Evolutionary conservation across 1,140 invertebrate genomes (phyloP).

Genomic region (Leptinotarsa texana): DNA sequence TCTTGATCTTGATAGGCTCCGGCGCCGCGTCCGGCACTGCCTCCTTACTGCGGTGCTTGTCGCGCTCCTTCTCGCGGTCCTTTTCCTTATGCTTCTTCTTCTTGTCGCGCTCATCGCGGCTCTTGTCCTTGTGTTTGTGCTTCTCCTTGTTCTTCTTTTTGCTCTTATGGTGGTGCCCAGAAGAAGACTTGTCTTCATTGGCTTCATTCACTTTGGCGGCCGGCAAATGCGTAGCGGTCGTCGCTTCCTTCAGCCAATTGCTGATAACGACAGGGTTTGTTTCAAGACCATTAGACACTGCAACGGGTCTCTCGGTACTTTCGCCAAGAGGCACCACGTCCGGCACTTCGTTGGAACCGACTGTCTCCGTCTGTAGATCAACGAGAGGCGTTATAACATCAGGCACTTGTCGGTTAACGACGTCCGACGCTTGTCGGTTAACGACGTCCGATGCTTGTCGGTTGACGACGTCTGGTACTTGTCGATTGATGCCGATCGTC

Average conservation of each 20-base stretch:
- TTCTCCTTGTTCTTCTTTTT: slow-evolving; percentile 70
- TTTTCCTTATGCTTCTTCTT: slow-evolving; percentile 68
- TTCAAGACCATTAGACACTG: slow-evolving; percentile 52
- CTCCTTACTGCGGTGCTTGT: slow-evolving; percentile 37
- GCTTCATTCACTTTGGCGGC: slow-evolving; percentile 24
- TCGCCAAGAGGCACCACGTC: slow-evolving; percentile 50
- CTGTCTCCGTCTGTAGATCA: background rate
- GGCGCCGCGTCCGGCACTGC: slow-evolving; percentile 37
- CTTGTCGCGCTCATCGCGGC: slow-evolving; percentile 55
- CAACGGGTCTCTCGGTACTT: slow-evolving; percentile 31
- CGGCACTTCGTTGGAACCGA: slow-evolving; percentile 34
- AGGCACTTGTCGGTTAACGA: slow-evolving; percentile 42
- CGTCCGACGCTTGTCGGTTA: slow-evolving; percentile 38
- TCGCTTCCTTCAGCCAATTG: slow-evolving; percentile 50
- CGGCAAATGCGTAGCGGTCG: slow-evolving; percentile 43
- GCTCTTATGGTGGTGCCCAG: slow-evolving; percentile 57
- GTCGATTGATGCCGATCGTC: slow-evolving; percentile 38
- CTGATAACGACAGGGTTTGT: slow-evolving; percentile 52
- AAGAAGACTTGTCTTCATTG: slow-evolving; percentile 53
- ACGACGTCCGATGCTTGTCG: background rate
- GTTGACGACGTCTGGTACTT: slow-evolving; percentile 3
- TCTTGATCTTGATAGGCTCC: slow-evolving; percentile 67
- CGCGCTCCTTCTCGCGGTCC: slow-evolving; percentile 61
- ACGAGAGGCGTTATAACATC: slow-evolving; percentile 40
- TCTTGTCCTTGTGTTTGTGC: slow-evolving; percentile 62